Evolutionary conservation across 2,888 invertebrate species (phyloP), one percentile per base, ranked within the genome.

Genomic region (Lacanobia oleracea): DNA sequence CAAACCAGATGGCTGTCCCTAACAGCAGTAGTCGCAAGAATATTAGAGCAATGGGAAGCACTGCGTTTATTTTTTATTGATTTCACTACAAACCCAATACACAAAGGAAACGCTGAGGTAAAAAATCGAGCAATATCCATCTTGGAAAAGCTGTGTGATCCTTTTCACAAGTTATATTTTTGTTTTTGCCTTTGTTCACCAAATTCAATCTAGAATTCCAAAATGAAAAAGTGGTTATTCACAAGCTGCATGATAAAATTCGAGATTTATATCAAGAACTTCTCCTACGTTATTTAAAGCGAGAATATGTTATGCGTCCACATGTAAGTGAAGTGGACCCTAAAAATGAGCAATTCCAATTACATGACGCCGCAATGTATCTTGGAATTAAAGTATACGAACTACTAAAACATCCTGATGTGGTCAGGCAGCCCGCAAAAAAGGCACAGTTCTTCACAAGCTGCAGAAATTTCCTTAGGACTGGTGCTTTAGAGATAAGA

Each of bases 361-460:
- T 50, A 7, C 6, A 73, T 73, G 71, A 61, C 60, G 64, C 72
- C 8, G 72, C 48, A 76, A 53, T 72, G 72, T 72, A 67, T 72
- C 68, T 75, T 40, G 72, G 76, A 53, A 61, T 75, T 67, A 65
- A 70, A 75, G 74, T 77, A 14, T 75, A 71, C 37, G 72, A 74
- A 64, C 8, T 79, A 40, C 75, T 79, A 7, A 75, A 75, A 63
- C 75, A 79, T 73, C 73, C 70, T 16, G 76, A 79, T 73, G 69
- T 75, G 69, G 60, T 72, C 69, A 79, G 69, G 40, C 57, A 75
- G 75, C 75, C 75, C 45, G 69, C 75, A 72, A 56, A 79, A 43
- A 75, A 50, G 14, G 66, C 72, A 57, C 74, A n/a, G 77, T 79
- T 79, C 33, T 79, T 79, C 70, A 63, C 75, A 79, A 65, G 75